Conservation (phyloP, 1,140 invertebrate species). For the Mamestra configurata region DNA sequence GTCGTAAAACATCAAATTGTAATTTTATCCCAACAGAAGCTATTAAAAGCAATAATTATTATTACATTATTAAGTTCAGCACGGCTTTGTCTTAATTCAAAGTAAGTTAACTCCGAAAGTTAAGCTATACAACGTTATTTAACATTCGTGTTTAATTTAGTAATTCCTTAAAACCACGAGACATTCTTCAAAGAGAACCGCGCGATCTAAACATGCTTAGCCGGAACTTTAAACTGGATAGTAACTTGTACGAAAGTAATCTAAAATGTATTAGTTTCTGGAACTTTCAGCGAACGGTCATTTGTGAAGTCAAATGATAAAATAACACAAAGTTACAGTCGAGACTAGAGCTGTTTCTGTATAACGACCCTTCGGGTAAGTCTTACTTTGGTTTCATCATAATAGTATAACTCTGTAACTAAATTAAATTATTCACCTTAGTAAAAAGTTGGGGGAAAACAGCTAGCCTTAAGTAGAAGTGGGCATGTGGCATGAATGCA, state of each 20-base stretch:
- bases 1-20: neutral
- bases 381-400: no score
- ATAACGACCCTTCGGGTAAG: neutral
- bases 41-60: neutral
- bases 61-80: slow-evolving; percentile 25
- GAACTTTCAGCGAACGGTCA: neutral
- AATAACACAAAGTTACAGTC: slow-evolving; percentile 9
- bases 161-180: slow-evolving; percentile 17
- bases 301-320: slow-evolving; percentile 23
- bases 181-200: slow-evolving; percentile 11
- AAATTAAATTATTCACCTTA: no score
- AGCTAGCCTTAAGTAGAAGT: no score
- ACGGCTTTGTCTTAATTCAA: slow-evolving; percentile 22
- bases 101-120: neutral
- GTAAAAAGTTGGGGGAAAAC: no score
- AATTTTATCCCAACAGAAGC: slow-evolving; percentile 5
- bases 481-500: no score
- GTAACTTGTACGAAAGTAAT: slow-evolving; percentile 21
- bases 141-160: slow-evolving; percentile 18
- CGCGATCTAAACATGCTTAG: slow-evolving; percentile 2
- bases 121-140: neutral
- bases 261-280: slow-evolving; percentile 34
- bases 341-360: neutral
- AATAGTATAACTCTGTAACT: no score
- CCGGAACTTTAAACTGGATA: neutral